These are phyloP conservation scores for Erebia epiphron DNA, from an alignment of 2,888 invertebrate species.

Conservation along the genomic window DNA sequence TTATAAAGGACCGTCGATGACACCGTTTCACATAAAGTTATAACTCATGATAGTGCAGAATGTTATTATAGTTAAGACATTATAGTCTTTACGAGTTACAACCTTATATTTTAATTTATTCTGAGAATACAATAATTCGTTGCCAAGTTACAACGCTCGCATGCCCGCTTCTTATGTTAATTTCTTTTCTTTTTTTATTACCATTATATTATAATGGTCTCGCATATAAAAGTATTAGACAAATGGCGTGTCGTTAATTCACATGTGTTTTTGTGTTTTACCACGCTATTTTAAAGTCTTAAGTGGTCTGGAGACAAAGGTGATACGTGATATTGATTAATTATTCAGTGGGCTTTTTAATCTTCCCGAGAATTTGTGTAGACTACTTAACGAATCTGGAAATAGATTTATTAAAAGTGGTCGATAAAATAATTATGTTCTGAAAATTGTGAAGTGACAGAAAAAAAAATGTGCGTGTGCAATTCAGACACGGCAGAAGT, in stretches of 20 bases:
- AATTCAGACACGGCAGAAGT: too few relatives aligned
- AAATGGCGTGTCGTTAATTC: slow-evolving; percentile 22
- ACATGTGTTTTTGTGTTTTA: slow-evolving; percentile 20
- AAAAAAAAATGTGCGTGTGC: too few relatives aligned
- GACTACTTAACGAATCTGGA: too few relatives aligned
- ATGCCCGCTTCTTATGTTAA: slow-evolving; percentile 13
- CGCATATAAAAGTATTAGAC: slow-evolving; percentile 17
- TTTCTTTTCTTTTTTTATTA: slow-evolving; percentile 20
- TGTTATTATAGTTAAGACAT: background rate
- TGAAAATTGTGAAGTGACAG: too few relatives aligned
- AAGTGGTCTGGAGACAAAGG: slow-evolving; percentile 8
- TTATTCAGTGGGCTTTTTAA: too few relatives aligned
- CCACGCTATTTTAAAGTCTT: slow-evolving; percentile 13
- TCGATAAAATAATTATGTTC: too few relatives aligned
- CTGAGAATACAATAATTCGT: slow-evolving; percentile 16
- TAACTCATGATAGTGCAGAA: background rate
- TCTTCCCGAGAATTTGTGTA: too few relatives aligned
- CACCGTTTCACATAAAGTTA: too few relatives aligned
- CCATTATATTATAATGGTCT: slow-evolving; percentile 16
- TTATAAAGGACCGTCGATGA: too few relatives aligned
- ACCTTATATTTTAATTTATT: slow-evolving; percentile 4
- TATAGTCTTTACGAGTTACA: background rate
- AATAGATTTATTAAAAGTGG: too few relatives aligned
- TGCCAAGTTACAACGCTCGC: slow-evolving; percentile 4
- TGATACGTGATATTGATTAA: background rate